Evolutionary conservation across 2,113 vertebrate genomes (phyloP), one percentile per base, ranked within the genome.

Genomic region (Mirza zaza): DNA sequence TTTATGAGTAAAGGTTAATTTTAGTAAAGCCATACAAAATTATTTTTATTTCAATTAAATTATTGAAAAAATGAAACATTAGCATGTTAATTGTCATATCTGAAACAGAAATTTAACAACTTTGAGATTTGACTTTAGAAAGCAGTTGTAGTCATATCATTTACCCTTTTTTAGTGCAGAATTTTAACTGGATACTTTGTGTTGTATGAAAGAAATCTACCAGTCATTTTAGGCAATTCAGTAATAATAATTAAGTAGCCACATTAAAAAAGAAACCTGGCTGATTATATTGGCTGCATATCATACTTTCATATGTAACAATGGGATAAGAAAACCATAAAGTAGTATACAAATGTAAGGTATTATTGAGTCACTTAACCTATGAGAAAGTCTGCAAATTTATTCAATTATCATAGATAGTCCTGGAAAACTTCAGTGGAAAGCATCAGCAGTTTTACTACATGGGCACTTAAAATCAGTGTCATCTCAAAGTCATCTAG

Each of bases 1-100:
- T 96, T 71, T 97, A 14, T 95, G 84, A 90, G 90, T 50, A 94
- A 96, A 96, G 39, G 57, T 91, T 84, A 95, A 80, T 96, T 95
- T 95, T 39, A 95, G 77, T 73, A 95, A 96, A 91, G 55, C 34
- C 42, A 96, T 8, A 32, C 81, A 93, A 96, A 93, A 95, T 36
- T 45, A 36, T 73, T 79, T 95, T 94, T n/a, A 84, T 92, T 91
- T 36, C 10, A 68, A 39, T 94, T 80, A 94, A 95, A 94, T 96
- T 92, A 34, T 87, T 96, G 8, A 85, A 88, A 95, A 76, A 21
- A 27, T 61, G 27, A 93, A 92, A 77, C 11, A 90, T 75, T 87
- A 93, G 48, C 42, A 55, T 93, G 87, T 81, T 77, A 81, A 42
- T 88, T 96, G 34, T 61, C 75, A 42, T 73, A 39, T 77, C 50